Evolutionary conservation across 1,140 invertebrate species (phyloP).

Genomic region (Macrobrachium nipponense): DNA sequence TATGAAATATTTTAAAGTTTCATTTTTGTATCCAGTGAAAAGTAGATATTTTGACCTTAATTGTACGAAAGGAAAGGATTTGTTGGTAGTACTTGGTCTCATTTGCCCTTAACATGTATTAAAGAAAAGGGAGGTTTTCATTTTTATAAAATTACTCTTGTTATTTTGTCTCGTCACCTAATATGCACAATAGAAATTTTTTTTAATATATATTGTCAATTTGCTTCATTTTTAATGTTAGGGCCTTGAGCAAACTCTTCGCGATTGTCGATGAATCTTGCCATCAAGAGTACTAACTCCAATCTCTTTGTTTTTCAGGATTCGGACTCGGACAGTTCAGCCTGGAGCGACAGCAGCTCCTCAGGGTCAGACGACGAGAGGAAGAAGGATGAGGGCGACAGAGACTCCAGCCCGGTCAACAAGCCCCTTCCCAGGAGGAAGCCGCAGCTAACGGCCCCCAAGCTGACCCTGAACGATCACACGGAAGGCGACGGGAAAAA

Average conservation of each 20-base stretch:
- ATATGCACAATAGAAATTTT: no score
- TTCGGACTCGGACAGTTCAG: conserved; percentile 59
- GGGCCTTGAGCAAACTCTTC: not conserved
- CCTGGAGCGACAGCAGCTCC: conserved; percentile 60
- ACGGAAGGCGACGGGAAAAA: not conserved
- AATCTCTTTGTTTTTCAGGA: conserved; percentile 31
- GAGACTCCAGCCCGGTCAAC: conserved; percentile 52
- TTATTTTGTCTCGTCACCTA: no score
- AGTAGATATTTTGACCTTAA: no score
- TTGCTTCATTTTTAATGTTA: not conserved
- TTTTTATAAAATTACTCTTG: no score
- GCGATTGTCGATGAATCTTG: not conserved
- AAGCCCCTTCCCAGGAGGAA: conserved; percentile 63
- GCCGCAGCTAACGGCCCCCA: conserved; percentile 60
- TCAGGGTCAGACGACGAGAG: conserved; percentile 58
- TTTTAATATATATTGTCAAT: not conserved
- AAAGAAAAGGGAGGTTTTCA: no score
- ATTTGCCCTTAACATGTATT: no score
- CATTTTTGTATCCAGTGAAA: no score
- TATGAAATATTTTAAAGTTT: no score
- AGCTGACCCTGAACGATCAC: conserved; percentile 47
- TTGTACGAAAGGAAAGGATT: no score
- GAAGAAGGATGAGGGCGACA: conserved; percentile 60
- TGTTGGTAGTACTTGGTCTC: no score
- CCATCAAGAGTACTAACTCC: no score